phyloP scores from a whole-genome alignment of 2,888 invertebrate genomes.

The Megaustenia siamemsis region DNA sequence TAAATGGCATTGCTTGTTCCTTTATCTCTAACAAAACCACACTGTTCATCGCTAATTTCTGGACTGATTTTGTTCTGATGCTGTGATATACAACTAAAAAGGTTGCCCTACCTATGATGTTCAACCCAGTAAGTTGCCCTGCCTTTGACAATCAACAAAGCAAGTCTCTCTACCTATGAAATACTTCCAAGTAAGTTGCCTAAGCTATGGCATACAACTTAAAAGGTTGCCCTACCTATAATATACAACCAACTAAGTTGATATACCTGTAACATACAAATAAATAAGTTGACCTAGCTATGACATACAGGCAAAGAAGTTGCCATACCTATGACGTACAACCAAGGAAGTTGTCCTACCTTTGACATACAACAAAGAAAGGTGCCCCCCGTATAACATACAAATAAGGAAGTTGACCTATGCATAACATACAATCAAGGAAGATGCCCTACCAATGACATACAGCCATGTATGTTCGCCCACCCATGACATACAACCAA shows the following conservation, averaged over 20 bases:
- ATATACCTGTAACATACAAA: background rate
- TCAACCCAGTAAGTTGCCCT: too few species aligned
- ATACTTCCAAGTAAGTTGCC: background rate
- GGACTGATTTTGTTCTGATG: too few species aligned
- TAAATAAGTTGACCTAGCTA: background rate
- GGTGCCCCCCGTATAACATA: background rate
- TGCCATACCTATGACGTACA: background rate
- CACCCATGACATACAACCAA: too few species aligned
- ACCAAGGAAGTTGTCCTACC: background rate
- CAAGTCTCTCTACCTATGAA: background rate
- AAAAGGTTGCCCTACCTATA: background rate
- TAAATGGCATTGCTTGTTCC: too few species aligned
- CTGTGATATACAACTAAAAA: too few species aligned
- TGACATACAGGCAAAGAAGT: background rate
- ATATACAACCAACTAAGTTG: background rate
- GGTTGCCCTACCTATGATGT: too few species aligned
- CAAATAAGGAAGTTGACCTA: background rate
- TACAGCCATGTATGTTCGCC: too few species aligned
- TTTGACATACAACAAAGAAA: too few species aligned
- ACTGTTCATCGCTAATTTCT: too few species aligned
- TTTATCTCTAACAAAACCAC: too few species aligned
- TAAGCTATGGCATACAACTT: background rate
- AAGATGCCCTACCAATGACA: too few species aligned
- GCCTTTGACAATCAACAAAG: background rate
- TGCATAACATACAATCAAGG: background rate